Base-by-base conservation (phyloP, 1,140 invertebrate species). In the Cyphomyrmex costatus region DNA sequence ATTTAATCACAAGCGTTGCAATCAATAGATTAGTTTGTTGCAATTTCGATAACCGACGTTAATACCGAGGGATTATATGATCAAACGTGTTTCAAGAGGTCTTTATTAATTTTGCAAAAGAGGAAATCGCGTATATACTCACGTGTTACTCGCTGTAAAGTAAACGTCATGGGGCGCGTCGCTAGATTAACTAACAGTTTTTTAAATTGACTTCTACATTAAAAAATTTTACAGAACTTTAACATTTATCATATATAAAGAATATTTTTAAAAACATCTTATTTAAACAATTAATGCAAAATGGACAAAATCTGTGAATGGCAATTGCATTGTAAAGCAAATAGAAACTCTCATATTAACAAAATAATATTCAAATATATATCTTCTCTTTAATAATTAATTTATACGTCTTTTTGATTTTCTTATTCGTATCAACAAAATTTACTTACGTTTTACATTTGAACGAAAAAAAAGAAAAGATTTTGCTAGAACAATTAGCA, bases 331-430 rank as follows among this genome's bases (percentile, higher is more conserved):
- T 42, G 36, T 8, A 42, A 42, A 42, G 36, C 10, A 12, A 42
- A 42, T 42, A 42, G 10, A 42, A 14, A 71, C 24, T 61, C 24
- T 61, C 5, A 27, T 21, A 61, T 19, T 33, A 63, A 36, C 5
- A 82, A 71, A 56, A 82, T 73, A 14, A 58, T 30, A 56, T 36
- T 68, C 49, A 53, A 80, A 36, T 36, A 10, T 80, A 27, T 2
- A 27, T 61, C 10, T 12, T 51, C 2, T 66, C 0, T 21, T 68
- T 4, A 7, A 16, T 10, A 61, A 53, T 42, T 79, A 66, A 12
- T 68, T 46, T 30, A 27, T 30, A 68, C 27, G 16, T 19, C 0
- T 58, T 56, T 56, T 8, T 56, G 19, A 56, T 8, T n/a, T 2
- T 7, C 14, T 61, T 61, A 6, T 16, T 61, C 0, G 24, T 61